Base-by-base conservation (phyloP, 1,140 invertebrate genomes). In the Listronotus bonariensis region DNA sequence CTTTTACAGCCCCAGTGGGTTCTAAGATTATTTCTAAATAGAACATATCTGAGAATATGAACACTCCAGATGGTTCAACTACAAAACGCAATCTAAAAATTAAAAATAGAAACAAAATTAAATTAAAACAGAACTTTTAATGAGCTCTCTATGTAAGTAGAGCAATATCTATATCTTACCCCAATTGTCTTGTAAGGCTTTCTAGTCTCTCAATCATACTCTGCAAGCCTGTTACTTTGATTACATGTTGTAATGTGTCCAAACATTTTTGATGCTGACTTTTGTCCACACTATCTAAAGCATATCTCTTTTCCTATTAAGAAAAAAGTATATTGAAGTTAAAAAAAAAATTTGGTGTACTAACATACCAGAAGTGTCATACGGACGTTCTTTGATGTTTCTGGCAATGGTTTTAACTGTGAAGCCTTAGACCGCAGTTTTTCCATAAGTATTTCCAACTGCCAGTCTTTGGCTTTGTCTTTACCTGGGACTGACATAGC, bases 41-140 rank as follows among this genome's bases (percentile, higher is more conserved):
- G 79, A 97, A 98, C 94, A 97, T 97, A 77, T 97, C 95, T 0
- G 93, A 96, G 20, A 92, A 95, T 79, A 97, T 96, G 73, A 96
- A 96, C 38, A 88, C 87, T 42, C 86, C 89, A 68, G 85, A 84
- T 73, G 82, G 84, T 56, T 88, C 87, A 56, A 87, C 82, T 72
- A 88, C 87, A 78, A 92, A 93, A 76, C 90, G 91, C 70, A 94
- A 84, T 10, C 90, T 92, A 76, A 70, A 84, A 81, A 58, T 68
- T 43, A 48, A 76, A 70, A 69, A 49, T 49, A 8, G 5, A 49
- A 18, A 26, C 26, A 20, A n/a, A n/a, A n/a, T 49, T 49, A 18
- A 18, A 2, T 20, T 8, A 49, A 45, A n/a, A 43, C 12, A 14
- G 4, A 43, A 14, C 5, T 34, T 34, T 34, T 34, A 6, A 34